Evolutionary conservation across 2,888 invertebrate species (phyloP).

Genomic region (Didymodactylos carnosus): DNA sequence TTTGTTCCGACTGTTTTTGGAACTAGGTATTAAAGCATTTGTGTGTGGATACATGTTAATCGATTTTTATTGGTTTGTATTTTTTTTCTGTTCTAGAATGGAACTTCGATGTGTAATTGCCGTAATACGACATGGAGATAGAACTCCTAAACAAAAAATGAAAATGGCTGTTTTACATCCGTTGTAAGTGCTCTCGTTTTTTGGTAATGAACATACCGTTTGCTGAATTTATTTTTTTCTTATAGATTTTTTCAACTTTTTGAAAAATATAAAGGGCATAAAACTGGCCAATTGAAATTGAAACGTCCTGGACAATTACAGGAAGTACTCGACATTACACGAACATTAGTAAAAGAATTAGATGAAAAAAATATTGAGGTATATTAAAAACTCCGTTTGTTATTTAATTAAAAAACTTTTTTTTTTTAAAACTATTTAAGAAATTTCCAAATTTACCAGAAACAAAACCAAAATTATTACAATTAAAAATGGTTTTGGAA

Average conservation of each 20-base stretch:
- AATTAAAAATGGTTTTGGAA: slow-evolving; percentile 91
- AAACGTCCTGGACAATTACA: slow-evolving; percentile 83
- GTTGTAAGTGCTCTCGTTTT: slow-evolving; percentile 43
- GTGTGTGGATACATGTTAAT: slow-evolving; percentile 44
- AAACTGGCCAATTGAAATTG: slow-evolving; percentile 82
- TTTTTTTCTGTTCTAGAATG: too few relatives aligned
- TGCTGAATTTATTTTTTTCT: slow-evolving; percentile 15
- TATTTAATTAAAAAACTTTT: not conserved
- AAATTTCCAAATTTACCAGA: slow-evolving; percentile 37
- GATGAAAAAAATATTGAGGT: slow-evolving; percentile 27
- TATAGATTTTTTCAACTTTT: slow-evolving; percentile 88
- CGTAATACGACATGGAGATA: slow-evolving; percentile 86
- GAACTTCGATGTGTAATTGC: slow-evolving; percentile 79
- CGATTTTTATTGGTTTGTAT: slow-evolving; percentile 5
- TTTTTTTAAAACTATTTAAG: not conserved
- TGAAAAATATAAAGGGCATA: slow-evolving; percentile 68
- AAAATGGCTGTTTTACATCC: slow-evolving; percentile 93
- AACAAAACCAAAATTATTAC: slow-evolving; percentile 84
- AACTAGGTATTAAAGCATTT: too few relatives aligned
- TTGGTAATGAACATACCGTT: not conserved
- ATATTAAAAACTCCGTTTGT: not conserved
- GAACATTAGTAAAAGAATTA: slow-evolving; percentile 63
- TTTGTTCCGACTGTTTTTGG: slow-evolving; percentile 96
- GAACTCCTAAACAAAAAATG: slow-evolving; percentile 99
- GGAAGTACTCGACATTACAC: slow-evolving; percentile 70